Conservation (phyloP, 1,140 invertebrate genomes). For the Heliconius nattereri region DNA sequence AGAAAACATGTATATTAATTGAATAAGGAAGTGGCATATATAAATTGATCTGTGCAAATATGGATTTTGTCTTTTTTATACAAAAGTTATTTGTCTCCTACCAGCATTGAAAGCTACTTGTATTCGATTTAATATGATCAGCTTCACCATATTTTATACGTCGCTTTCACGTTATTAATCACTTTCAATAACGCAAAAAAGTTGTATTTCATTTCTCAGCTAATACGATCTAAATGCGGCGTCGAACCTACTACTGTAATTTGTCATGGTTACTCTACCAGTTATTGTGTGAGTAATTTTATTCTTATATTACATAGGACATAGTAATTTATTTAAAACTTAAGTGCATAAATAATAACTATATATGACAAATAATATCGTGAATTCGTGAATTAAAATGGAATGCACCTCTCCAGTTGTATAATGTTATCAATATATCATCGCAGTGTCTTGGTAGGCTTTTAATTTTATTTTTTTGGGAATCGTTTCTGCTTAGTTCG, state of each 20-base stretch:
- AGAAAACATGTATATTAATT: not conserved
- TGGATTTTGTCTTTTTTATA: not conserved
- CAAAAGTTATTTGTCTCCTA: not conserved
- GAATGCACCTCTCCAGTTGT: not conserved
- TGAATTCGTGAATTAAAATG: not conserved
- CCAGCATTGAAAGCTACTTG: not conserved
- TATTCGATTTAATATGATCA: constrained; percentile 7
- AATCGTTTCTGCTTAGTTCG: not conserved
- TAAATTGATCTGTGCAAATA: not conserved
- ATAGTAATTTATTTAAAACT: not conserved
- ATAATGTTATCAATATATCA: constrained; percentile 6
- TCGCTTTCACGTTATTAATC: constrained; percentile 14
- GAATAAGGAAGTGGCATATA: not conserved
- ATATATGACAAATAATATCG: not conserved
- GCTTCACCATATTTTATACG: constrained; percentile 11
- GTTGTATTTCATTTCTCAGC: not conserved
- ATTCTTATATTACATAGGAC: not conserved
- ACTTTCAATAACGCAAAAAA: constrained; percentile 10
- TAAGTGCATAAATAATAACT: not conserved
- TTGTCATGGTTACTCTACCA: not conserved
- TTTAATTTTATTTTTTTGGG: not conserved
- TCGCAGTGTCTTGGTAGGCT: not conserved
- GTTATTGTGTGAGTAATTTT: constrained; percentile 7
- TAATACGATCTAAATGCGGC: constrained; percentile 6
- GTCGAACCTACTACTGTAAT: not conserved